Evolutionary conservation across 2,888 invertebrate species (phyloP), one percentile per base, ranked within the genome.

Genomic region (Biston stratarius): DNA sequence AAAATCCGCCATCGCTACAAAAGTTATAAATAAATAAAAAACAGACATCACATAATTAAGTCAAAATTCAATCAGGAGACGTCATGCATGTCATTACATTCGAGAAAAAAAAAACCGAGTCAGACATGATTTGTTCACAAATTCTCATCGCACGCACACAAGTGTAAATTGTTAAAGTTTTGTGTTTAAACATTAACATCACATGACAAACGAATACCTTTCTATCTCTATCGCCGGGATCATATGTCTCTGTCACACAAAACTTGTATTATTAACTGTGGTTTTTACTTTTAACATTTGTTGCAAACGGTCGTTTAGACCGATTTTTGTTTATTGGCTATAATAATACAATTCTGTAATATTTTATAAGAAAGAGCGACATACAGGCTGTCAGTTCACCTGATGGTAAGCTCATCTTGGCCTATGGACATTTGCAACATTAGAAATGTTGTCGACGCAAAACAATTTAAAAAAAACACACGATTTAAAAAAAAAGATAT

Each of bases 201-300:
- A 67, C 65, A 70, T 57, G 36, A n/a, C 59, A 70, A 52, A 34
- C 66, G 34, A 15, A 62, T 73, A 74, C 74, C 74, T 75, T 66
- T 38, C 38, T 38, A 8, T 49, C 8, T 44, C 51, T 61, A 58
- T 61, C 52, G 61, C 49, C 61, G 59, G 52, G 63, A 65, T 73
- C 70, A 73, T 60, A 73, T 65, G 51, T 70, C 70, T 72, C 74
- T 72, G 74, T 48, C 60, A 61, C 34, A 63, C 60, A 63, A 69
- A 71, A 67, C 14, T 53, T 9, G 38, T 9, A 42, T 66, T 66
- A 66, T 61, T 58, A 53, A n/a, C 14, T 9, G 7, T 38, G 38
- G 24, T 51, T 12, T 12, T 6, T 34, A 7, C 6, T 12, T 33
- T 33, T 47, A 8, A 8, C 1, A 14, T 47, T 8, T 8, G 15